Evolutionary conservation across 2,113 vertebrate species (phyloP), one percentile per base, ranked within the genome.

Genomic region (Columba janthina): DNA sequence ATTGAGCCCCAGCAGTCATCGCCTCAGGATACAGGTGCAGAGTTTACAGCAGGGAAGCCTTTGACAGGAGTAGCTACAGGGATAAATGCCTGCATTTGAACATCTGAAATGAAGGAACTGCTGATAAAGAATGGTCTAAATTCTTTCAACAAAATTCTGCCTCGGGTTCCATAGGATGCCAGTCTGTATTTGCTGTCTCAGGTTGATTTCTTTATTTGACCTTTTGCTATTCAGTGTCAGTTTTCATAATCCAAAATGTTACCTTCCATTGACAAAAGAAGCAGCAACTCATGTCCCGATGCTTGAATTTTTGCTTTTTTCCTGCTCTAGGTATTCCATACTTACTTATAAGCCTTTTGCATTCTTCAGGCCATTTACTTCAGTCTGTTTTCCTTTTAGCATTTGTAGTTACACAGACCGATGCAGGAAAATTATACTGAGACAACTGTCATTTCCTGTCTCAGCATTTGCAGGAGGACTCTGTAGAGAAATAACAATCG

Each of bases 21-120:
- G 96, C 97, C 96, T 88, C n/a, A 84, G 96, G 96, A 78, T 51
- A 93, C 57, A 96, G 95, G 83, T 95, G 93, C 91, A 90, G 90
- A 83, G 75, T 97, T 96, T 95, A 93, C 62, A 50, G 91, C 85
- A 90, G 85, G 87, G 77, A 81, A 91, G 51, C 46, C 87, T 94
- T 95, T 96, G 95, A 96, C 93, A 94, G 93, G 50, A 86, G 79
- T 95, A 97, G 95, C 96, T 96, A 80, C 71, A 58, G 78, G 95
- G 90, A 80, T 91, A 95, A 97, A 96, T 96, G 83, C 94, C 95
- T 93, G 69, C 57, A 72, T 96, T 95, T 93, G 85, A 96, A 93
- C 90, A 88, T 95, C 86, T 95, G 94, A 92, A 96, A 85, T 90
- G 70, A 90, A 92, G 95, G 92, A 83, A 75, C 80, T 92, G 58